phyloP scores from a whole-genome alignment of 2,113 vertebrate genomes.

The Paradisaea rubra region DNA sequence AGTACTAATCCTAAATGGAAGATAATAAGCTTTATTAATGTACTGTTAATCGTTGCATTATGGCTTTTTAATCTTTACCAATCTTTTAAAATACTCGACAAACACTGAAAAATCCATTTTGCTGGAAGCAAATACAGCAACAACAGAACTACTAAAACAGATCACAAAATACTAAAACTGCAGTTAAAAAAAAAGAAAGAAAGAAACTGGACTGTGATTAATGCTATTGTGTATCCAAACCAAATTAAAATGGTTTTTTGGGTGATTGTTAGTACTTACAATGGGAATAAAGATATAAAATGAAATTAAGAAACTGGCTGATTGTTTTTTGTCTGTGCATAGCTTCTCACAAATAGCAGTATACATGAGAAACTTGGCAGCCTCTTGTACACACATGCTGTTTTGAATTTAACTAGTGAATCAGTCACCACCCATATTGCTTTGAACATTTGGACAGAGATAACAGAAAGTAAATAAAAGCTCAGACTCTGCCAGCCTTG shows the following conservation, averaged over 20 bases:
- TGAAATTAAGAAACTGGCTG: conserved; percentile 31
- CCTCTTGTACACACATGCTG: conserved; percentile 11
- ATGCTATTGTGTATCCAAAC: conserved; percentile 38
- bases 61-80: not conserved
- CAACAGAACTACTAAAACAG: not conserved
- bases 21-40: not conserved
- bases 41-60: not conserved
- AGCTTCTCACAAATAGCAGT: conserved; percentile 29
- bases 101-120: not conserved
- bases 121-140: not conserved
- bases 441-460: conserved; percentile 53
- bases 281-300: conserved; percentile 46
- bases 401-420: conserved; percentile 40
- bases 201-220: not conserved
- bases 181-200: not conserved
- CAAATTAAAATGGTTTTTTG: conserved; percentile 7
- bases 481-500: conserved; percentile 9
- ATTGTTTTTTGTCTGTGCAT: conserved; percentile 17
- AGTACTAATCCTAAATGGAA: not conserved
- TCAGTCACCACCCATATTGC: conserved; percentile 41
- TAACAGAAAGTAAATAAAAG: conserved; percentile 48
- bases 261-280: conserved; percentile 35
- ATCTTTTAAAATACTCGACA: not conserved
- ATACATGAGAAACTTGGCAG: conserved; percentile 44
- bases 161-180: not conserved